A percentile compares a stretch with the other conserved stretches of the same genome.
These are phyloP conservation scores for Oscheius onirici DNA, from an alignment of 2,888 invertebrate species.

Conservation along the genomic window DNA sequence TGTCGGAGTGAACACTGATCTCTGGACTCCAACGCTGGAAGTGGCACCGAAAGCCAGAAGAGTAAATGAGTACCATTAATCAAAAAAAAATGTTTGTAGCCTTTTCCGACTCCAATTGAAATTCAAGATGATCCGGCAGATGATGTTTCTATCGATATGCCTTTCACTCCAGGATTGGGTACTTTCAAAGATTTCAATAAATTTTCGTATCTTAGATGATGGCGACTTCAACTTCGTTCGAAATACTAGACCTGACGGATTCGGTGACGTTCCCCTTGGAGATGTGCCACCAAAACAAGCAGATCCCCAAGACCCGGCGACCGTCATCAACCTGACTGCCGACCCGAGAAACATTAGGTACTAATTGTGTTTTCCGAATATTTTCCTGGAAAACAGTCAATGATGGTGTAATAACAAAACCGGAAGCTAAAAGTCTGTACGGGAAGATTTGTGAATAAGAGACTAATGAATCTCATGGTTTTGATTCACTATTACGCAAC, in stretches of 20 bases:
- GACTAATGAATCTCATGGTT: constrained; percentile 16
- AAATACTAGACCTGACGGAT: constrained; percentile 7
- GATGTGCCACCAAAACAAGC: neutral
- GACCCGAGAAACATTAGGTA: constrained; percentile 23
- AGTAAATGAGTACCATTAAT: neutral
- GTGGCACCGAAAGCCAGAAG: neutral
- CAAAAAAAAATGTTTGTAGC: neutral
- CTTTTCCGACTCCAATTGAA: constrained; percentile 10
- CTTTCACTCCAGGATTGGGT: constrained; percentile 8
- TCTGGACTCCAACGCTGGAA: constrained; percentile 21
- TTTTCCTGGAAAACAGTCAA: neutral
- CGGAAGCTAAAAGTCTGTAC: neutral
- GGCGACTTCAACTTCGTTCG: neutral
- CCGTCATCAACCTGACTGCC: constrained; percentile 12
- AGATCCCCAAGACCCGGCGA: neutral
- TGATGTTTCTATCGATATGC: constrained; percentile 22
- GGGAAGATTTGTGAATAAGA: neutral
- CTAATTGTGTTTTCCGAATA: neutral
- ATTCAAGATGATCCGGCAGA: constrained; percentile 30
- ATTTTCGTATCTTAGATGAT: neutral
- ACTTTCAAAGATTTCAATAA: neutral
- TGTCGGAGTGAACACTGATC: constrained; percentile 42
- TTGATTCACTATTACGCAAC: constrained; percentile 11
- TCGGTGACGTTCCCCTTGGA: constrained; percentile 8
- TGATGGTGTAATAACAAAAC: neutral